Percentiles rank a stretch among this genome's conserved stretches.
phyloP scores from a whole-genome alignment of 2,888 invertebrate genomes.

The Ametastegia equiseti region DNA sequence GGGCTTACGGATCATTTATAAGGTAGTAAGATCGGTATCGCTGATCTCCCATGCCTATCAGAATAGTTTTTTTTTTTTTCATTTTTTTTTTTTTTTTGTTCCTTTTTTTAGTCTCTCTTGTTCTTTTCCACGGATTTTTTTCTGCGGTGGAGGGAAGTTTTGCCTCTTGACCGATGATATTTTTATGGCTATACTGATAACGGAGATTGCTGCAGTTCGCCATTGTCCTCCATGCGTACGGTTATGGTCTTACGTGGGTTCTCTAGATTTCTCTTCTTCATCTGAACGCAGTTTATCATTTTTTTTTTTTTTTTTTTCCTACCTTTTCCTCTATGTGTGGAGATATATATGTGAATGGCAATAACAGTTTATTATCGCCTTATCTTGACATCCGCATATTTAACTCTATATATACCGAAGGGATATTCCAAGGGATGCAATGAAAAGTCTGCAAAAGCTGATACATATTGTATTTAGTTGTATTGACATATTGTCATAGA shows the following conservation, averaged over 20 bases:
- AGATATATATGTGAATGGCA: neutral
- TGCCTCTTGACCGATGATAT: constrained; percentile 59
- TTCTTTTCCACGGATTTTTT: constrained; percentile 42
- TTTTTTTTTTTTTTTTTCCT: neutral
- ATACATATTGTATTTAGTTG: too few species aligned
- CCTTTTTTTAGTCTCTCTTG: constrained; percentile 18
- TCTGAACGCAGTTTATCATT: neutral
- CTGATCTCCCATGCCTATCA: constrained; percentile 47
- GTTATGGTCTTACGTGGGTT: neutral
- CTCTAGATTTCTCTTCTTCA: neutral
- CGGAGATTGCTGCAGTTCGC: constrained; percentile 52
- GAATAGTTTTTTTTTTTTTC: constrained; percentile 54
- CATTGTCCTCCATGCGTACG: constrained; percentile 24
- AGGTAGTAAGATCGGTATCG: constrained; percentile 62
- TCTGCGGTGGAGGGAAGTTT: constrained; percentile 39
- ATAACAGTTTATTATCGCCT: constrained; percentile 8
- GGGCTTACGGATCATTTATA: constrained; percentile 60
- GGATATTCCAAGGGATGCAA: neutral
- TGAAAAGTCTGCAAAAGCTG: neutral
- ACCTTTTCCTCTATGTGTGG: neutral
- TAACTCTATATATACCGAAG: neutral
- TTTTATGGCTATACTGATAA: constrained; percentile 61
- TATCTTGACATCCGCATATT: neutral
- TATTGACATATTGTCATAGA: too few species aligned
- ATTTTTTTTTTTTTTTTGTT: neutral